A percentile compares a stretch with the other conserved stretches of the same genome.
These are phyloP conservation scores for Aromia moschata DNA, from an alignment of 2,888 invertebrate genomes.

Conservation along the genomic window DNA sequence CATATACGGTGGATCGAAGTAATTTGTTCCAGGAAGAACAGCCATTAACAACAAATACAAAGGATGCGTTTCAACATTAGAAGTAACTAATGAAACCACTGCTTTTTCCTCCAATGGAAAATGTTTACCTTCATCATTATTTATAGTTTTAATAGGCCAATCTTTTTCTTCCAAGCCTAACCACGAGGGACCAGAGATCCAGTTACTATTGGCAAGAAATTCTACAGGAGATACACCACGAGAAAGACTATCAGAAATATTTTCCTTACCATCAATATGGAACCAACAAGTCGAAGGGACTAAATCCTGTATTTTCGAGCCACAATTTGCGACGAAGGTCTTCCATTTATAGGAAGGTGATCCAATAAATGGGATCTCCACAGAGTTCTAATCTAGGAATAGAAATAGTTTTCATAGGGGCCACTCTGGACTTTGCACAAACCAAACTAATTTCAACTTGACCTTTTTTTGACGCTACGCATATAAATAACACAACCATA, in stretches of 20 bases:
- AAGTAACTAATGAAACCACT: conserved; percentile 1
- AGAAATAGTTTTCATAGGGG: too few species aligned
- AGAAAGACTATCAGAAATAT: conserved; percentile 1
- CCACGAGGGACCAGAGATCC: conserved; percentile 5
- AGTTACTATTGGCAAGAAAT: conserved; percentile 1
- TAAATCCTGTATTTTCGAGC: background rate
- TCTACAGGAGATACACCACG: conserved; percentile 3
- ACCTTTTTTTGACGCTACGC: too few species aligned
- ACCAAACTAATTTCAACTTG: too few species aligned
- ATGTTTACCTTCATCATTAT: background rate
- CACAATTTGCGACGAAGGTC: conserved; percentile 5
- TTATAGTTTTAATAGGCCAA: conserved; percentile 3
- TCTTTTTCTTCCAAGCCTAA: background rate
- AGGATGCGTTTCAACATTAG: background rate
- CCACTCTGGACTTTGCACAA: too few species aligned
- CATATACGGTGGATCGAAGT: background rate
- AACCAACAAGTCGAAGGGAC: conserved; percentile 2
- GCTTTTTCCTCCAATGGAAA: background rate
- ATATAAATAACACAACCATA: too few species aligned
- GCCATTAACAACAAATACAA: conserved; percentile 1
- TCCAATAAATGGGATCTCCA: too few species aligned
- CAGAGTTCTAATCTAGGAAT: too few species aligned
- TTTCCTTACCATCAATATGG: conserved; percentile 7
- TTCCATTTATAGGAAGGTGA: conserved; percentile 4
- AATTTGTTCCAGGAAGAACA: background rate